These are phyloP conservation scores for Ceratina australensis DNA, from an alignment of 1,140 invertebrate species.

Conservation along the genomic window DNA sequence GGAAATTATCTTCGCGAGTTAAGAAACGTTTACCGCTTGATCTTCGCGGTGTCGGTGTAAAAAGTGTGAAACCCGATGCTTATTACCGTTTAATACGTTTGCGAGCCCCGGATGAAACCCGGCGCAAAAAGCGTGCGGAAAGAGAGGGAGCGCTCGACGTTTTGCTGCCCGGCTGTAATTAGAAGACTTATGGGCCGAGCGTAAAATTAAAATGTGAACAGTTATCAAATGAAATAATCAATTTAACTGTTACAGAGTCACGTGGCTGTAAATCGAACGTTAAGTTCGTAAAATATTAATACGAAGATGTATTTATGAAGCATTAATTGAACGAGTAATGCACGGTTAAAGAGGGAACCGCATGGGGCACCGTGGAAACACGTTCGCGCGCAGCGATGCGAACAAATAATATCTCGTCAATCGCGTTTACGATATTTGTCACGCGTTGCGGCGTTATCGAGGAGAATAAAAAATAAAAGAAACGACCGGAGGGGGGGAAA, in stretches of 20 bases:
- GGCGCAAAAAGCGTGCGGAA: neutral
- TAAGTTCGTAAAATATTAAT: too few relatives aligned
- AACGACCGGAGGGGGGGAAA: neutral
- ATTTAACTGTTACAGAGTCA: too few relatives aligned
- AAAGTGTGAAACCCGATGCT: neutral
- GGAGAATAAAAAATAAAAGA: neutral
- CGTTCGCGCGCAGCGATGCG: neutral
- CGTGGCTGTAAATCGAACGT: neutral
- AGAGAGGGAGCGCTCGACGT: neutral
- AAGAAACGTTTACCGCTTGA: conserved; percentile 6
- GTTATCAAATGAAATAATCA: too few relatives aligned
- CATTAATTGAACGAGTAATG: too few relatives aligned
- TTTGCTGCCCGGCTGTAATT: neutral
- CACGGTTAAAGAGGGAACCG: too few relatives aligned
- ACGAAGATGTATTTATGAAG: too few relatives aligned
- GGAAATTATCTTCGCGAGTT: conserved; percentile 24
- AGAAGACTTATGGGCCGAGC: too few relatives aligned
- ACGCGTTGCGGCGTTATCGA: neutral
- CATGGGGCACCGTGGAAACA: neutral
- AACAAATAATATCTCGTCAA: conserved; percentile 9
- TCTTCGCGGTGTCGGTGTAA: neutral
- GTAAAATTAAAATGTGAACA: neutral
- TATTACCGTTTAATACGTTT: neutral
- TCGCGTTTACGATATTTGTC: conserved; percentile 23
- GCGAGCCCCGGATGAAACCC: neutral